A percentile compares a stretch with the other conserved stretches of the same genome.
Conservation (phyloP, 2,113 vertebrate genomes). For the Uropsilus gracilis region DNA sequence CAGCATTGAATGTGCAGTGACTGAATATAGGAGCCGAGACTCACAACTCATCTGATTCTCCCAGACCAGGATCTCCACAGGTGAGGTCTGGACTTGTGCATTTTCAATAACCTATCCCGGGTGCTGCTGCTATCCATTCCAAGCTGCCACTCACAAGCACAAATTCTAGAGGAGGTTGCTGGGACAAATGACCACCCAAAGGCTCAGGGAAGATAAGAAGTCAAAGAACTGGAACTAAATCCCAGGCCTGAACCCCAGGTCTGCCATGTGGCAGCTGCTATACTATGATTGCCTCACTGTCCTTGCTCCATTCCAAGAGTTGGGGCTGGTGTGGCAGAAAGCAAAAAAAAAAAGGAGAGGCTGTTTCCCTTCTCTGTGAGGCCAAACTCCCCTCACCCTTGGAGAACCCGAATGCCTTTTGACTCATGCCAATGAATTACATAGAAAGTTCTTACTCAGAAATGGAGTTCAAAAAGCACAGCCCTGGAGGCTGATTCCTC, state of each 20-base stretch:
- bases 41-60: not conserved
- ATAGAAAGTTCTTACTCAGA: not conserved
- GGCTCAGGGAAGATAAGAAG: not conserved
- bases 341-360: fast-evolving
- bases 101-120: not conserved
- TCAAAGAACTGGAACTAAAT: not conserved
- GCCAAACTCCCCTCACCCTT: not conserved
- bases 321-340: not conserved
- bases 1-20: not conserved
- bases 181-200: not conserved
- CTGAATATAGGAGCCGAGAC: not conserved
- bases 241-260: not conserved
- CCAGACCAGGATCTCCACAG: not conserved
- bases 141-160: not conserved
- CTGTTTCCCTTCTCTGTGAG: not conserved
- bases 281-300: not conserved
- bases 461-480: not conserved
- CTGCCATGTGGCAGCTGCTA: not conserved
- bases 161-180: not conserved
- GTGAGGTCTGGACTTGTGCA: not conserved
- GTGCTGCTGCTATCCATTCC: not conserved
- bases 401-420: not conserved
- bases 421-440: not conserved
- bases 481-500: not conserved
- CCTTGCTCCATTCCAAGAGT: not conserved